Percentiles rank a stretch among this genome's conserved stretches.
These are phyloP conservation scores for Altica lythri DNA, from an alignment of 2,888 invertebrate species.

Conservation along the genomic window DNA sequence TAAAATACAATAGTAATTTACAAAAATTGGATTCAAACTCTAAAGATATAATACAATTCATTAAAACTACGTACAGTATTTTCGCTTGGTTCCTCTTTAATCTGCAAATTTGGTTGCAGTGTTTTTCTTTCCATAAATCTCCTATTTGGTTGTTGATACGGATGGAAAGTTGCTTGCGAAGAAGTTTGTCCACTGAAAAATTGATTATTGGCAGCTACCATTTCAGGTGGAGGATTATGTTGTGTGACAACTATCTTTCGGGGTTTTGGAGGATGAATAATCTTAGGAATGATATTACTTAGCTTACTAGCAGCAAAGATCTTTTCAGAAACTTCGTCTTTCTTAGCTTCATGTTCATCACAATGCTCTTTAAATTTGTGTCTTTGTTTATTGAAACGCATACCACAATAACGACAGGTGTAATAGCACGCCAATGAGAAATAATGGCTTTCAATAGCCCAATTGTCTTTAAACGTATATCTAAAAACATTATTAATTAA, in stretches of 20 bases:
- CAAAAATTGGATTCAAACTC: no score
- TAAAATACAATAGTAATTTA: constrained; percentile 1
- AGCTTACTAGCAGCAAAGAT: constrained; percentile 51
- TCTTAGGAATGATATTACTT: constrained; percentile 46
- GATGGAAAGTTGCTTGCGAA: background rate
- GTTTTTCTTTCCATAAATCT: constrained; percentile 27
- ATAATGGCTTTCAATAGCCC: constrained; percentile 57
- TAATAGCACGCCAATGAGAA: constrained; percentile 54
- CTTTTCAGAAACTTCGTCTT: constrained; percentile 49
- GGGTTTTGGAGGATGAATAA: constrained; percentile 44
- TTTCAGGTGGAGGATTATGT: constrained; percentile 29
- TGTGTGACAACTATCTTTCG: constrained; percentile 37
- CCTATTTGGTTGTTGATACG: constrained; percentile 14
- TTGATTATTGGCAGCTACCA: constrained; percentile 21
- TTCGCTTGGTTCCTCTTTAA: constrained; percentile 44
- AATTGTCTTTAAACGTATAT: constrained; percentile 57
- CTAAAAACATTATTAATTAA: constrained; percentile 18
- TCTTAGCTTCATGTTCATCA: constrained; percentile 46
- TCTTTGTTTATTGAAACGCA: constrained; percentile 55
- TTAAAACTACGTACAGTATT: no score
- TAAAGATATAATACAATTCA: no score
- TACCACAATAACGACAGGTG: constrained; percentile 55
- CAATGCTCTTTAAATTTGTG: constrained; percentile 51
- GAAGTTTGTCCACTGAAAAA: constrained; percentile 20
- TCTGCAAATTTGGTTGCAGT: constrained; percentile 41